Conservation (phyloP, 2,113 vertebrate species). For the Caranx ignobilis region DNA sequence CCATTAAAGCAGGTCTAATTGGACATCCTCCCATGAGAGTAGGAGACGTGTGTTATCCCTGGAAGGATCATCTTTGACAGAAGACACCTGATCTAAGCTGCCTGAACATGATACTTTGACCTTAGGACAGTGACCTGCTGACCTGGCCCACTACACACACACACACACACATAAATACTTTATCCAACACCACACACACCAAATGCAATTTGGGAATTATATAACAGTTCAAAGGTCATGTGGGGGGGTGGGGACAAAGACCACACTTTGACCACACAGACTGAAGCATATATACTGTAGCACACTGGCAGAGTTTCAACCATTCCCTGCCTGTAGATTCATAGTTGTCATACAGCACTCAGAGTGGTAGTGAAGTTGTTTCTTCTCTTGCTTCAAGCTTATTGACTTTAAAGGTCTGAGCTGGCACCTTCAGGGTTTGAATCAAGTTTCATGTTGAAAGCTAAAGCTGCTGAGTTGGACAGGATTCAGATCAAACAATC, state of each 20-base stretch:
- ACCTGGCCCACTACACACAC: not conserved
- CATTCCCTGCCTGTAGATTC: not conserved
- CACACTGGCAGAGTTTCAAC: not conserved
- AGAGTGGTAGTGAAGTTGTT: not conserved
- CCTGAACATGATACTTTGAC: slow-evolving; percentile 43
- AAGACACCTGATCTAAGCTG: slow-evolving; percentile 16
- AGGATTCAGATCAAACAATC: not conserved
- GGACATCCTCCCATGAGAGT: slow-evolving; percentile 14
- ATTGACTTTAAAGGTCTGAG: no score
- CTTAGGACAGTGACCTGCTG: slow-evolving; percentile 12
- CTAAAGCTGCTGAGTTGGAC: no score
- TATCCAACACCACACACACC: no score
- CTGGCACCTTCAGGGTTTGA: no score
- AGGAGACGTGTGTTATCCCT: slow-evolving; percentile 2
- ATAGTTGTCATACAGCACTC: not conserved
- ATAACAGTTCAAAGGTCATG: slow-evolving; percentile 4
- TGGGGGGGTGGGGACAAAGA: not conserved
- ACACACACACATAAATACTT: not conserved
- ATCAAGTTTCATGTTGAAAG: no score
- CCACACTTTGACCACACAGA: no score
- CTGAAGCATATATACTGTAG: no score
- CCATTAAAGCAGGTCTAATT: slow-evolving; percentile 4
- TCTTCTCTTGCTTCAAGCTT: not conserved
- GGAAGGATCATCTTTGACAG: slow-evolving; percentile 35
- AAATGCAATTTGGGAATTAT: no score